Evolutionary conservation across 2,797 vertebrate species (phyloP), one percentile per base, ranked within the genome.

Genomic region (Danio tinwini): DNA sequence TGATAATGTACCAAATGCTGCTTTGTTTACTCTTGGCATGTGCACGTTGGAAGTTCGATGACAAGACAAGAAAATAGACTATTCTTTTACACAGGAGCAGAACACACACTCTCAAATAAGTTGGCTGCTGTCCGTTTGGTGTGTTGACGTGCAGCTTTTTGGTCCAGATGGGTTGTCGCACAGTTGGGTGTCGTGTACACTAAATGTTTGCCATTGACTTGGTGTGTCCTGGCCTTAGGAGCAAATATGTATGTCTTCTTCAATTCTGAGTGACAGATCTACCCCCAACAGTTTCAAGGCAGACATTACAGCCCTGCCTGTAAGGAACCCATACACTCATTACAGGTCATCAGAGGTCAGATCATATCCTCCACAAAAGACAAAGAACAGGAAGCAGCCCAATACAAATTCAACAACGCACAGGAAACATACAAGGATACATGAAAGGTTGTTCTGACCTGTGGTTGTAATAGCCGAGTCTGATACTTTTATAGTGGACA

Each of bases 341-440:
- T 55, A 52, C 55, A 70, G 55, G 45, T 59, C 42, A 69, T 12
- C 44, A 69, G 55, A 70, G 45, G 76, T n/a, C 45, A 14, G 21
- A 14, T 37, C 58, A 42, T 53, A 6, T 61, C 37, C 6, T 21
- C 9, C 69, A 61, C 29, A 21, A 50, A 50, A 21, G 2, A 61
- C 44, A 65, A 58, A 68, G 3, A 45, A 78, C 53, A 70, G 12
- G 13, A 78, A 39, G 63, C 21, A 67, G 21, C 7, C 19, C 14
- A 39, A 59, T 69, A 49, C 64, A 21, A 47, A 39, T 7, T 12
- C 64, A 78, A 62, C 45, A 70, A 59, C 68, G 16, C 16, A 52
- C 7, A 52, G 21, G 58, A 63, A 63, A 13, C 12, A 63, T 61
- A 52, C n/a, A 9, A 7, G 9, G 10, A 47, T 2, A 74, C 6